Base-by-base conservation (phyloP, 2,888 invertebrate species). In the Operophtera brumata region DNA sequence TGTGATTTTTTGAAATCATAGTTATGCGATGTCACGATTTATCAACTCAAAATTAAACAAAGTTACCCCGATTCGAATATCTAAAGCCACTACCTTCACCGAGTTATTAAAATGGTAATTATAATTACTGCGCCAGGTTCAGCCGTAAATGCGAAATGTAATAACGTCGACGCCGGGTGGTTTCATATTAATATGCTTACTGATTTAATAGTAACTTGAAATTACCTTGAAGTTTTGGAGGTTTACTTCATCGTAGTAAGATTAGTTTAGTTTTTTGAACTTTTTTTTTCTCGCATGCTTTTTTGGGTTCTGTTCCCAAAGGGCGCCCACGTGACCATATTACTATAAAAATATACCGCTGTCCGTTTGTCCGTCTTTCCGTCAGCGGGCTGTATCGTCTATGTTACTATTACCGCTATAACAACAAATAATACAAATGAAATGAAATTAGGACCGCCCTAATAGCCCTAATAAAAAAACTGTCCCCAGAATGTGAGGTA, bases 81-180 rank as follows among this genome's bases (percentile, higher is more conserved):
- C 2, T 20, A 35, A 32, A 47, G 47, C 28, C 40, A 54, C 42
- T 59, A 49, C 32, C 47, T 49, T 42, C 36, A 43, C 35, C 49
- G 34, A 57, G 59, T 62, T 64, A 64, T 62, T 64, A 64, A 64
- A 62, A 64, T 62, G 60, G 60, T 64, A 60, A 64, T 64, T 62
- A 64, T 54, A 39, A 62, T 59, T 59, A 60, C 62, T 25, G 50
- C 57, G 58, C 47, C 47, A 39, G 51, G 37, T 56, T 51, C 51
- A 44, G n/a, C 51, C 40, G 47, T 56, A 37, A 56, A 43, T 43
- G 55, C 26, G 43, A 56, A 49, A 47, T 35, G 56, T 51, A 56
- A 56, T 56, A 51, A 46, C 50, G 39, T 40, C 47, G 40, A 40
- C 20, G 14, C 50, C 47, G 43, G 46, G 26, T 30, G 42, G 35